Base-by-base conservation (phyloP, 2,113 vertebrate species). In the Butastur rufipennis region DNA sequence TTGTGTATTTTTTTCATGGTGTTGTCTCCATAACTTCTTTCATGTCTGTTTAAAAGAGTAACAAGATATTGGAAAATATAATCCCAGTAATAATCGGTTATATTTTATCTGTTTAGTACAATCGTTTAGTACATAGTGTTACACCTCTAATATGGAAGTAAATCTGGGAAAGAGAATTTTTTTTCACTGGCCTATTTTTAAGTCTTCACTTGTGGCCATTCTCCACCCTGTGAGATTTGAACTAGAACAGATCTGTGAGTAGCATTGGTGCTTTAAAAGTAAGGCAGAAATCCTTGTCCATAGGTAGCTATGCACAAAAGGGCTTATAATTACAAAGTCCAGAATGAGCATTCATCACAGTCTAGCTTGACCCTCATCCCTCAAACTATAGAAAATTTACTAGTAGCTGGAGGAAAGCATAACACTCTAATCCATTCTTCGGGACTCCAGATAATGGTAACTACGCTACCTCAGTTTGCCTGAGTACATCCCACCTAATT, bases 111-210 rank as follows among this genome's bases (percentile, higher is more conserved):
- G 5, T 22, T 36, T 36, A 36, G 36, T 56, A 52, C 55, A 82
- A 38, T 48, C 43, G 2, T 36, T 77, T 53, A 27, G 9, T 52
- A 11, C 1, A 0, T 38, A 26, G 4, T 20, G 16, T 80, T 80
- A 32, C 3, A 56, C 3, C 3, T 86, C 16, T 63, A 63, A 75
- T 13, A 72, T 16, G 11, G 29, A 94, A 92, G 90, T 23, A 86
- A 80, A 61, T 26, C 6, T 21, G 10, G 3, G 36, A 72, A 72
- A 86, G 2, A 32, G 0, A 0, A 0, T 11, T 15, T 18, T 55
- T 73, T 47, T 45, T 5, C 25, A n/a, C 17, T 82, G n/a, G 6
- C 3, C 26, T 77, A 21, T 34, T 83, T 82, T 93, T 59, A 70
- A 62, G 16, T 56, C 12, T 88, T 95, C 32, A 20, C 1, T 48